Base-by-base conservation (phyloP, 2,797 vertebrate species). In the Gymnoscopelus braueri region DNA sequence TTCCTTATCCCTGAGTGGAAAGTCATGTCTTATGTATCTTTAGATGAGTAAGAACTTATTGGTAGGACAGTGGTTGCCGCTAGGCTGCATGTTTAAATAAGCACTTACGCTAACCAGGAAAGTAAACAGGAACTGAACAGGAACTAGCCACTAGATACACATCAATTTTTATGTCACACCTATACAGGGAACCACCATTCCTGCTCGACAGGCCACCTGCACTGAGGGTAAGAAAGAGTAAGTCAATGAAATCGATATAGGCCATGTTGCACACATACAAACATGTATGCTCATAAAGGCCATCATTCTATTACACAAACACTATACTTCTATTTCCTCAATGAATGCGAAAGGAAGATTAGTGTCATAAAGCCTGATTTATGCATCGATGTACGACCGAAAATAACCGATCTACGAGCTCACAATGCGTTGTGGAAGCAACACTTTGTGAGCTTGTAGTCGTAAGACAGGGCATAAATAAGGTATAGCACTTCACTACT, bases 31-130 rank as follows among this genome's bases (percentile, higher is more conserved):
- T 56, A 56, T 35, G 63, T 50, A 60, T 50, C 61, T 9, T 35
- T 63, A 47, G 52, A 81, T 88, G 83, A 90, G 71, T 81, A 84
- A 81, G 54, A 56, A 69, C 29, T 9, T 26, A 66, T n/a, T 8
- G 48, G 54, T 47, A 58, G 32, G 61, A 68, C 60, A 59, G 67
- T 48, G 54, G 69, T 57, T 78, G 62, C 55, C 26, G 39, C 29
- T n/a, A 5, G 3, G 44, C 44, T 47, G 67, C 65, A 62, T 84
- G 57, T 88, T 88, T 81, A 77, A 68, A 74, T 29, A 32, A 80
- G 12, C 49, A 67, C 11, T 51, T 63, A 69, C 60, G 19, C 70
- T 71, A 77, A 83, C 69, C 71, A 77, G 78, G 75, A 84, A 68
- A 67, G 58, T 53, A 63, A 80, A 81, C 66, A 61, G 66, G 15